Evolutionary conservation across 2,888 invertebrate genomes (phyloP).

Genomic region (Zele albiditarsus): DNA sequence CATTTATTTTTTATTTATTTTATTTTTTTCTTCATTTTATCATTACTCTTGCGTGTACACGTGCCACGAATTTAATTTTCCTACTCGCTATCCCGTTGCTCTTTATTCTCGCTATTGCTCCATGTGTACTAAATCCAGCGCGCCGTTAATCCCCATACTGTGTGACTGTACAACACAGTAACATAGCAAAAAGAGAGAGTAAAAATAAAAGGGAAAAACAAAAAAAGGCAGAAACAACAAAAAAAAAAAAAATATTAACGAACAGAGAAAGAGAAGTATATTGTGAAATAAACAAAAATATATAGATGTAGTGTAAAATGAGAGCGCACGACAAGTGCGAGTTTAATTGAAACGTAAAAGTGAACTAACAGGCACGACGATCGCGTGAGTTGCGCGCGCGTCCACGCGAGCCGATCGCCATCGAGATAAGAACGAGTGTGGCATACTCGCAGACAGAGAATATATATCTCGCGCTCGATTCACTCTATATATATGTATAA

Average conservation of each 20-base stretch:
- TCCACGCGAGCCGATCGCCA: slow-evolving; percentile 22
- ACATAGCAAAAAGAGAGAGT: background rate
- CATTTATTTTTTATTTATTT: background rate
- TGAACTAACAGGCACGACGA: slow-evolving; percentile 43
- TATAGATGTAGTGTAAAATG: background rate
- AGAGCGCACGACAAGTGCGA: slow-evolving; percentile 36
- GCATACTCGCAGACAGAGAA: slow-evolving; percentile 26
- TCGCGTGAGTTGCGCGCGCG: slow-evolving; percentile 45
- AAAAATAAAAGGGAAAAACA: background rate
- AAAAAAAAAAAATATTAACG: background rate
- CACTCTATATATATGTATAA: slow-evolving; percentile 12
- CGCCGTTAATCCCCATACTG: background rate
- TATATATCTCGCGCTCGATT: slow-evolving; percentile 33
- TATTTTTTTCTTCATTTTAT: slow-evolving; percentile 1
- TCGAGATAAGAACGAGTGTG: slow-evolving; percentile 45
- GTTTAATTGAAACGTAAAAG: slow-evolving; percentile 53
- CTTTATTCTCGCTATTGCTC: background rate
- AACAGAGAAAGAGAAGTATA: background rate
- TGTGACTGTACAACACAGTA: background rate
- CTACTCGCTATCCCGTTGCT: background rate
- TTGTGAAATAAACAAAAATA: background rate
- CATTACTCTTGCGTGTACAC: slow-evolving; percentile 25
- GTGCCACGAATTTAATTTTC: slow-evolving; percentile 36
- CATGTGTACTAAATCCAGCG: background rate
- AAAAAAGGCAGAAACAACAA: slow-evolving; percentile 12